A percentile compares a stretch with the other conserved stretches of the same genome.
phyloP scores from a whole-genome alignment of 2,113 vertebrate species.

The Seriola aureovittata region DNA sequence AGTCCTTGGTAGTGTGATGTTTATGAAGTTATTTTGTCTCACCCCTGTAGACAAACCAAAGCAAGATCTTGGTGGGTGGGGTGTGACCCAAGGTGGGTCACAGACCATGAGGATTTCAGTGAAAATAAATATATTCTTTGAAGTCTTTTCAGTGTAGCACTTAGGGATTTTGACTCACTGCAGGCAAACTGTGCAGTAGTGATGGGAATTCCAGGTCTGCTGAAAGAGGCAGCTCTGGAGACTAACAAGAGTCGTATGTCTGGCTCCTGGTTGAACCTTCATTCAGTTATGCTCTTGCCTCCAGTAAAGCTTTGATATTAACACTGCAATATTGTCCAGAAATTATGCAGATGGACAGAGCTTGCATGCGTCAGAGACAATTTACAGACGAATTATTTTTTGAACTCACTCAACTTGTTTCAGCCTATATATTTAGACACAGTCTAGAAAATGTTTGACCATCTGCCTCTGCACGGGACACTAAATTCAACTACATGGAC shows the following conservation, averaged over 20 bases:
- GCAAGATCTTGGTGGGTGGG: background rate
- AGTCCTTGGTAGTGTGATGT: slow-evolving; percentile 1
- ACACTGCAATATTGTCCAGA: background rate
- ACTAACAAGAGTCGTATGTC: slow-evolving; percentile 11
- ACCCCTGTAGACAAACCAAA: slow-evolving; percentile 27
- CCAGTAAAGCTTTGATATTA: background rate
- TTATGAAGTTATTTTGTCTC: slow-evolving; percentile 11
- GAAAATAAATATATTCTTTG: slow-evolving; percentile 21
- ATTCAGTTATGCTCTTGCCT: background rate
- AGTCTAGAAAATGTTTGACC: background rate
- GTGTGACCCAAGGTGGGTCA: slow-evolving; percentile 9
- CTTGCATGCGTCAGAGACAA: background rate
- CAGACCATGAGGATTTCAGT: background rate
- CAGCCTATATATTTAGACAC: background rate
- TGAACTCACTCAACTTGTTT: background rate
- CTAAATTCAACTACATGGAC: background rate
- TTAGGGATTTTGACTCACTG: background rate
- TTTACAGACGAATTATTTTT: background rate
- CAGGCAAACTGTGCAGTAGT: background rate
- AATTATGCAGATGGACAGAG: background rate
- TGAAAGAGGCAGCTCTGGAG: background rate
- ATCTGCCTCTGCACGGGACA: background rate
- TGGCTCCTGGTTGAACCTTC: slow-evolving; percentile 1
- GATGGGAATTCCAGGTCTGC: slow-evolving; percentile 10
- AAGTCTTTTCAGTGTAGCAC: slow-evolving; percentile 11